These are phyloP conservation scores for Meloidogyne exigua DNA, from an alignment of 1,140 invertebrate species.

Conservation along the genomic window DNA sequence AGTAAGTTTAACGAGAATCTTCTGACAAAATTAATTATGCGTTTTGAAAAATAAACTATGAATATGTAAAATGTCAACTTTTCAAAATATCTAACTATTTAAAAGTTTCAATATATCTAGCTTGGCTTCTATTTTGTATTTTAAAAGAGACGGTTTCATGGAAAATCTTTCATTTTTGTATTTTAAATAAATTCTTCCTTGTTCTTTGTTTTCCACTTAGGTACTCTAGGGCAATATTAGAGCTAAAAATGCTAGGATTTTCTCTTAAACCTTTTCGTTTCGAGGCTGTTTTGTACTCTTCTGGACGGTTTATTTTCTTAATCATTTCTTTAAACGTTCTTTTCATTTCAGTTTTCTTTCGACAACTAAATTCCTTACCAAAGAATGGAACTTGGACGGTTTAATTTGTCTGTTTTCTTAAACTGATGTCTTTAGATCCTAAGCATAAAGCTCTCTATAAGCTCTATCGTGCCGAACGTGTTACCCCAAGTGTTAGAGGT, in stretches of 20 bases:
- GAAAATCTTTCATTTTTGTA: neutral
- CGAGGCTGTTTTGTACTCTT: neutral
- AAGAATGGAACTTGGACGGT: neutral
- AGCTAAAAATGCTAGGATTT: neutral
- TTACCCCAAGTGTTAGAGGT: conserved; percentile 57
- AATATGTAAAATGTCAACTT: conserved; percentile 11
- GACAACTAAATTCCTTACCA: neutral
- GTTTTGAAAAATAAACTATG: too few species aligned
- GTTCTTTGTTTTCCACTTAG: neutral
- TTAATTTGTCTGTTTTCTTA: neutral
- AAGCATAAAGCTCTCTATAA: conserved; percentile 42
- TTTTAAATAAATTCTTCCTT: neutral
- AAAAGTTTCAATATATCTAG: neutral
- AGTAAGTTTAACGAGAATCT: too few species aligned
- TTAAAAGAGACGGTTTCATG: neutral
- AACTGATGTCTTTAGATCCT: conserved; percentile 26
- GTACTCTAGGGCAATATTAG: neutral
- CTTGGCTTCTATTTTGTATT: too few species aligned
- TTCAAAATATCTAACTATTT: neutral
- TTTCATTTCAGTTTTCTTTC: neutral
- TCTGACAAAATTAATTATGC: too few species aligned
- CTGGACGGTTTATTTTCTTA: neutral
- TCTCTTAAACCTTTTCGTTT: neutral
- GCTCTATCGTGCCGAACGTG: conserved; percentile 48
- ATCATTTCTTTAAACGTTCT: neutral